A percentile compares a stretch with the other conserved stretches of the same genome.
These are phyloP conservation scores for Heteronetta atricapilla DNA, from an alignment of 2,113 vertebrate species.

Conservation along the genomic window DNA sequence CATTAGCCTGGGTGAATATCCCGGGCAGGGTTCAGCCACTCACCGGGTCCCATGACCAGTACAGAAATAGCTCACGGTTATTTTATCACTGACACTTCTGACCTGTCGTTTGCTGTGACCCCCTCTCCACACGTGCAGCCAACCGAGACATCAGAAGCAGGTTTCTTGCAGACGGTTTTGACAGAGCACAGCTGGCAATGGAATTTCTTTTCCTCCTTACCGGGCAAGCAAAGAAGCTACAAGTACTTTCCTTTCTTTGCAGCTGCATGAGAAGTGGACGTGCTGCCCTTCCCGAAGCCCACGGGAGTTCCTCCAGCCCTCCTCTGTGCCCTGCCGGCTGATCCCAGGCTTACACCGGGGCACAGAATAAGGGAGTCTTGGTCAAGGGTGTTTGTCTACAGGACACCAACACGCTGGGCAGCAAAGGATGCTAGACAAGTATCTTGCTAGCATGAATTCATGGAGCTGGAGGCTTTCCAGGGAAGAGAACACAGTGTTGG, in stretches of 20 bases:
- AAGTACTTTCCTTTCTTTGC: background rate
- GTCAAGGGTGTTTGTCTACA: background rate
- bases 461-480: background rate
- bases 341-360: background rate
- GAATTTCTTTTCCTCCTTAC: background rate
- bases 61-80: background rate
- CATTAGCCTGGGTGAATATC: background rate
- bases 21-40: background rate
- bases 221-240: background rate
- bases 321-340: rapidly evolving
- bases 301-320: slow-evolving; percentile 79
- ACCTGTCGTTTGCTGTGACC: background rate
- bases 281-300: background rate
- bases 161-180: background rate
- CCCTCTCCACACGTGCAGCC: background rate
- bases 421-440: background rate
- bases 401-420: background rate
- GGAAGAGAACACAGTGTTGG: background rate
- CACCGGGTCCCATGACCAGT: background rate
- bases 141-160: background rate
- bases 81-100: background rate
- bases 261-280: background rate
- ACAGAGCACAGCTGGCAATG: background rate
- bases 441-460: background rate
- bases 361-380: background rate